Evolutionary conservation across 1,140 invertebrate genomes (phyloP).

Genomic region (Diachasmimorpha longicaudata): DNA sequence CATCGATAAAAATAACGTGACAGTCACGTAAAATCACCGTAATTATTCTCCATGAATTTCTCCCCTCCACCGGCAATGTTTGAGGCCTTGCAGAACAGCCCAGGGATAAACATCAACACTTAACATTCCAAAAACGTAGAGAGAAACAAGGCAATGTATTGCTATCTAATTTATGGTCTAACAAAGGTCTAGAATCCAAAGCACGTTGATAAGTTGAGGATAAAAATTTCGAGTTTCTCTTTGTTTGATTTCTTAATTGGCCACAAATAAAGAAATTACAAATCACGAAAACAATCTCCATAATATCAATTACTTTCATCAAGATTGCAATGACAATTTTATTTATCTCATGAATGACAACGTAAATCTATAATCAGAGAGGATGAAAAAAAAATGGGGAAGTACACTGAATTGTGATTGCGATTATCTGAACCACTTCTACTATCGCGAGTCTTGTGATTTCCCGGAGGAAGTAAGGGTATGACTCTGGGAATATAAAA

Average conservation of each 20-base stretch:
- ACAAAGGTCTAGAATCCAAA: background rate
- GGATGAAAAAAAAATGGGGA: background rate
- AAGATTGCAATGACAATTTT: background rate
- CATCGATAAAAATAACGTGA: too few species aligned
- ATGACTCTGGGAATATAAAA: background rate
- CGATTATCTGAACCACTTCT: background rate
- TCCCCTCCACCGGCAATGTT: background rate
- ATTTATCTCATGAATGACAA: background rate
- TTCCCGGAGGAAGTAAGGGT: background rate
- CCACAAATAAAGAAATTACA: background rate
- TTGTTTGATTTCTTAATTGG: background rate
- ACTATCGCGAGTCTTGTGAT: background rate
- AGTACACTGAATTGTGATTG: background rate
- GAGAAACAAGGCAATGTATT: background rate
- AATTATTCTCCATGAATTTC: too few species aligned
- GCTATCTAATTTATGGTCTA: background rate
- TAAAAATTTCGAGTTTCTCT: background rate
- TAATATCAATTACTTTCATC: background rate
- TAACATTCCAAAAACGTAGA: background rate
- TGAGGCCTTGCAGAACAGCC: background rate
- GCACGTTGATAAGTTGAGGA: background rate
- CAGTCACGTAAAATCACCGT: too few species aligned
- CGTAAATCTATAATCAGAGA: background rate
- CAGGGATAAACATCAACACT: background rate
- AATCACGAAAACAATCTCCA: background rate